Conservation (phyloP, 2,113 vertebrate species). For the Asarcornis scutulata region DNA sequence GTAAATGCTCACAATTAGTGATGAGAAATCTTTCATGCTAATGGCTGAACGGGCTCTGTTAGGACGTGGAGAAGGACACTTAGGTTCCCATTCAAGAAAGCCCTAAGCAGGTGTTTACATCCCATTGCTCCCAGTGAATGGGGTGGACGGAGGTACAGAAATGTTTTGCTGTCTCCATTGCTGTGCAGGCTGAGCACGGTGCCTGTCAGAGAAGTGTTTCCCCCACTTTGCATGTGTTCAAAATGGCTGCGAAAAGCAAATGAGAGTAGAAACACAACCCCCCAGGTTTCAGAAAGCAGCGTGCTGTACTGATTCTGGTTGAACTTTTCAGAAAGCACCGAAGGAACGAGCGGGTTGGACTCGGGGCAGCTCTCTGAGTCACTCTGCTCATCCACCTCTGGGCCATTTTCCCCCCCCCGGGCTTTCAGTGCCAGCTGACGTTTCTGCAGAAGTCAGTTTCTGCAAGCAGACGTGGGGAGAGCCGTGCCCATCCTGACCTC, state of each 20-base stretch:
- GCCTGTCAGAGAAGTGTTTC: neutral
- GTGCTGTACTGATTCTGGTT: neutral
- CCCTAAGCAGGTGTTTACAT: neutral
- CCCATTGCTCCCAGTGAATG: neutral
- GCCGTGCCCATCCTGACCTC: neutral
- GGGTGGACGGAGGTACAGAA: neutral
- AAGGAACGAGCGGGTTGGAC: fast-evolving
- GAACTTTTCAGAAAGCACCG: neutral
- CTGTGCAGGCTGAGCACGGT: neutral
- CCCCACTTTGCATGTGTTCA: neutral
- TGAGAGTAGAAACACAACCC: neutral
- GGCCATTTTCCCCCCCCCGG: fast-evolving
- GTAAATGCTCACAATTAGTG: neutral
- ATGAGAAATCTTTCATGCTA: neutral
- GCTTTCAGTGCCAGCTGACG: neutral
- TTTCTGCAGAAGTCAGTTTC: neutral
- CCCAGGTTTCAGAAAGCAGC: fast-evolving
- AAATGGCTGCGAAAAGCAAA: neutral
- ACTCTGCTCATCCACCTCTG: neutral
- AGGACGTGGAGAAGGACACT: neutral
- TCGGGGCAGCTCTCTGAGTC: neutral
- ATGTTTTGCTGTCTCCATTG: neutral
- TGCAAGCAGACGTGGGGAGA: neutral
- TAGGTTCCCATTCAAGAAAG: neutral
- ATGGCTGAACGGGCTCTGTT: neutral